Conservation (phyloP, 2,888 invertebrate species). For the Tachina lurida region DNA sequence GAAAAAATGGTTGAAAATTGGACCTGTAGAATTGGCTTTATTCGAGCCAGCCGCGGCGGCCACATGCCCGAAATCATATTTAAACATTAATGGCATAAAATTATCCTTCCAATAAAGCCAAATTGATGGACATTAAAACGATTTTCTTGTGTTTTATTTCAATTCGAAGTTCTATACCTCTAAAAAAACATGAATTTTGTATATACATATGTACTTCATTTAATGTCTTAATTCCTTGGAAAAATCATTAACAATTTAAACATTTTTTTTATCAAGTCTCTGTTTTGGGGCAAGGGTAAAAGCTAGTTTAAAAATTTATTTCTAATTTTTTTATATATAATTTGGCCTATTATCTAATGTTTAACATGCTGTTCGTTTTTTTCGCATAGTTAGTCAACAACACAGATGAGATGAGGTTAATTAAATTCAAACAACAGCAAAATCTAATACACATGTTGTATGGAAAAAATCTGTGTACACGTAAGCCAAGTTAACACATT, state of each 20-base stretch:
- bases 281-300: neutral
- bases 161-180: too few relatives aligned
- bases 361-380: slow-evolving; percentile 8
- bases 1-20: too few relatives aligned
- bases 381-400: slow-evolving; percentile 32
- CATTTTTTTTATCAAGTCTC: neutral
- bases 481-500: slow-evolving; percentile 43
- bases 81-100: too few relatives aligned
- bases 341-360: slow-evolving; percentile 33
- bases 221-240: neutral
- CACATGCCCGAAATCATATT: too few relatives aligned
- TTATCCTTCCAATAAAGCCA: too few relatives aligned
- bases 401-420: slow-evolving; percentile 67
- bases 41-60: too few relatives aligned
- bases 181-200: neutral
- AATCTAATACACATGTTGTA: slow-evolving; percentile 39
- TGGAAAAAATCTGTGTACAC: slow-evolving; percentile 51
- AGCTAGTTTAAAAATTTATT: neutral
- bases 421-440: slow-evolving; percentile 64
- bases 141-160: too few relatives aligned
- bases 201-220: too few relatives aligned
- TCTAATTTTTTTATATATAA: neutral
- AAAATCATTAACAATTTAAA: neutral
- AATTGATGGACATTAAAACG: too few relatives aligned
- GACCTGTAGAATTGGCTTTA: too few relatives aligned